Conservation (phyloP, 2,113 vertebrate species). For the Isichthys henryi region DNA sequence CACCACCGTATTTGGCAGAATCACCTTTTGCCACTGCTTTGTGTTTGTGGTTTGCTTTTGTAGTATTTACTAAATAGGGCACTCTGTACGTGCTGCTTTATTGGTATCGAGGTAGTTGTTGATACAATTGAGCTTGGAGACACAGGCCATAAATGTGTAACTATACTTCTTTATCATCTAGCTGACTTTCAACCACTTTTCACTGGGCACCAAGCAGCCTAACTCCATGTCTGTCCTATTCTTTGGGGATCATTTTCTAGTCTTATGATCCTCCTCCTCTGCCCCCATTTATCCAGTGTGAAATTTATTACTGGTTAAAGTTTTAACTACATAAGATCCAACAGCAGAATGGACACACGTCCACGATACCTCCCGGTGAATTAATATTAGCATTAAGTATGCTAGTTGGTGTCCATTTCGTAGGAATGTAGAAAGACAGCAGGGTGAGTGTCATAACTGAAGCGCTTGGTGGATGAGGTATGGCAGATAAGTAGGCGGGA, state of each 20-base stretch:
- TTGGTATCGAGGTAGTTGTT: not conserved
- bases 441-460: not conserved
- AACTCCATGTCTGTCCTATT: not conserved
- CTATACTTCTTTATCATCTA: not conserved
- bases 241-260: not conserved
- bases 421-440: not conserved
- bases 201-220: not conserved
- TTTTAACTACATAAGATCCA: not conserved
- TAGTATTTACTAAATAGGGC: not conserved
- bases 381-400: not conserved
- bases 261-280: not conserved
- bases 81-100: not conserved
- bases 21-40: not conserved
- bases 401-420: not conserved
- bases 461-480: not conserved
- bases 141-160: not conserved
- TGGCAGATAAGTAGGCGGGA: not conserved
- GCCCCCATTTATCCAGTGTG: not conserved
- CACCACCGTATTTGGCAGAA: not conserved
- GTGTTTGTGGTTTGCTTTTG: not conserved
- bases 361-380: not conserved
- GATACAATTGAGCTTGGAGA: not conserved
- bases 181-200: not conserved
- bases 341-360: not conserved
- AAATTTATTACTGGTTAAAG: not conserved